A percentile compares a stretch with the other conserved stretches of the same genome.
Evolutionary conservation across 2,888 invertebrate genomes (phyloP).

Genomic region (Sarcophaga variegata): DNA sequence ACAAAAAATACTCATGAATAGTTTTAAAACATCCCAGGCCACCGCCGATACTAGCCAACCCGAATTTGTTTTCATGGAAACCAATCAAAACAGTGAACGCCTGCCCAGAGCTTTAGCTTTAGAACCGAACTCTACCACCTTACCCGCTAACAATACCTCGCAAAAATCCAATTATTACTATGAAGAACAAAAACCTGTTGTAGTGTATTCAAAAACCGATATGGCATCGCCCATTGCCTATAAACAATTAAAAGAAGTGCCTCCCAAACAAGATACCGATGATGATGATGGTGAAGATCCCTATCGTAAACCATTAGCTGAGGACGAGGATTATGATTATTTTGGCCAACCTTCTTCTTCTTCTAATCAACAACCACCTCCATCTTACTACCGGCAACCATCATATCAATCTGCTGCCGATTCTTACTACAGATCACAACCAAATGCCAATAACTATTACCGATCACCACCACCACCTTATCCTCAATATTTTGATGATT

Average conservation of each 20-base stretch:
- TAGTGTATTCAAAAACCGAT: constrained; percentile 69
- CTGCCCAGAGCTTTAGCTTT: constrained; percentile 31
- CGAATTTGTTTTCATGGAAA: too few relatives aligned
- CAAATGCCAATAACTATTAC: constrained; percentile 6
- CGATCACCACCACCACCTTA: constrained; percentile 1
- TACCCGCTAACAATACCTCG: neutral
- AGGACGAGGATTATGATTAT: constrained; percentile 50
- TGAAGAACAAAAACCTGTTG: constrained; percentile 70
- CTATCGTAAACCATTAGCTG: constrained; percentile 18
- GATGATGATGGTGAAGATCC: constrained; percentile 53
- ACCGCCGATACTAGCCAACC: too few relatives aligned
- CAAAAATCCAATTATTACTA: constrained; percentile 58
- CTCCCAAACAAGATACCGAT: constrained; percentile 48
- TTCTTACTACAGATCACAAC: constrained; percentile 5
- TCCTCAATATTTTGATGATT: constrained; percentile 52
- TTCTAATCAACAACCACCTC: neutral
- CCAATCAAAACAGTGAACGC: constrained; percentile 15
- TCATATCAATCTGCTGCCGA: neutral
- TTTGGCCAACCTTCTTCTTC: neutral
- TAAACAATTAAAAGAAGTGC: constrained; percentile 52
- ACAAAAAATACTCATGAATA: constrained; percentile 45
- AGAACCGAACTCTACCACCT: neutral
- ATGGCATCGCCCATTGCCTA: constrained; percentile 18
- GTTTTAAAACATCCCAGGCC: constrained; percentile 14
- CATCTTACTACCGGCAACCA: constrained; percentile 1